Conservation (phyloP, 2,888 invertebrate genomes). For the Epirrhoe alternata region DNA sequence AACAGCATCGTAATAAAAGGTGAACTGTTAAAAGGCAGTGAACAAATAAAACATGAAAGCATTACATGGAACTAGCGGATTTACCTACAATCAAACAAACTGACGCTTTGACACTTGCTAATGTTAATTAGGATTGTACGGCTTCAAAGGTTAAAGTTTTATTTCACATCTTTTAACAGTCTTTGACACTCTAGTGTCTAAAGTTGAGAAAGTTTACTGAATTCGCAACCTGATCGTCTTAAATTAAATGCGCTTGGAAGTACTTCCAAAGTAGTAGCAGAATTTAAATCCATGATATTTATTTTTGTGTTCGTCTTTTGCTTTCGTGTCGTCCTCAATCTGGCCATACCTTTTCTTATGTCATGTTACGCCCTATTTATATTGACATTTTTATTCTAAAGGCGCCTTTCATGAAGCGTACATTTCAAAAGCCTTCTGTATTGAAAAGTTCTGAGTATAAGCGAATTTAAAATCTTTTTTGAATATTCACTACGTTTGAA, state of each 20-base stretch:
- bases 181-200: background rate
- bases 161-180: background rate
- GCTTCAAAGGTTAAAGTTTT: background rate
- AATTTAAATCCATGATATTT: background rate
- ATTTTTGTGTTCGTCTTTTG: background rate
- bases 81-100: no score
- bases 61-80: no score
- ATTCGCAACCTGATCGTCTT: background rate
- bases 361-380: slow-evolving; percentile 1
- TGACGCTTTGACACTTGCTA: no score
- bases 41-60: no score
- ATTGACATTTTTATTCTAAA: slow-evolving; percentile 9
- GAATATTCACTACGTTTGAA: slow-evolving; percentile 25
- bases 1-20: background rate
- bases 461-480: slow-evolving; percentile 13
- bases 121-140: no score
- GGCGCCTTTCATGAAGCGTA: slow-evolving; percentile 3
- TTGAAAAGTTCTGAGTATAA: slow-evolving; percentile 7
- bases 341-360: slow-evolving; percentile 1
- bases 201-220: background rate
- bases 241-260: background rate
- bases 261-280: background rate
- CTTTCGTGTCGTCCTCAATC: background rate
- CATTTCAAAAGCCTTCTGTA: slow-evolving; percentile 16
- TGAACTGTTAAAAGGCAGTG: background rate